phyloP scores from a whole-genome alignment of 2,797 vertebrate species.

The Pygocentrus nattereri region DNA sequence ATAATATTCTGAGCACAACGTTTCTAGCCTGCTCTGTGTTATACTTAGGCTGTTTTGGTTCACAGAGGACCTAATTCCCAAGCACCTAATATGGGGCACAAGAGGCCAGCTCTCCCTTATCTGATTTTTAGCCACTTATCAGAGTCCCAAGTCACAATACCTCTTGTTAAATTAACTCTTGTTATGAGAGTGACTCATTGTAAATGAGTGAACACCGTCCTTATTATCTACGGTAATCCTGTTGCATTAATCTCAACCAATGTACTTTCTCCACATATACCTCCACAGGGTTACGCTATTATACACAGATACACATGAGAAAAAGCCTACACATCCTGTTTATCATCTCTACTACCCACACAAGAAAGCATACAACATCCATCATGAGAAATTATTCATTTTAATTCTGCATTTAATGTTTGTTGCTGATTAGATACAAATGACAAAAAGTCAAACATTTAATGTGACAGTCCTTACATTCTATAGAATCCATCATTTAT shows the following conservation, averaged over 20 bases:
- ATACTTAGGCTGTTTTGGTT: not conserved
- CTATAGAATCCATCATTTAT: not conserved
- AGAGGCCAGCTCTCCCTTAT: conserved; percentile 4
- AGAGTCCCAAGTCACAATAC: conserved; percentile 59
- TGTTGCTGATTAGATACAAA: conserved; percentile 20
- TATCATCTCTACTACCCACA: not conserved
- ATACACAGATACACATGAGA: not conserved
- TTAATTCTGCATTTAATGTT: conserved; percentile 2
- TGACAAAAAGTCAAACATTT: conserved; percentile 2
- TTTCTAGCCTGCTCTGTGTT: not conserved
- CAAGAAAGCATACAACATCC: not conserved
- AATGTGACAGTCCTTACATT: not conserved
- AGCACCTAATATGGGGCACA: conserved; percentile 2
- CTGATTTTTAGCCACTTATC: conserved; percentile 31
- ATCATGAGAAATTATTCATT: not conserved
- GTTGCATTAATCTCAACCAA: conserved; percentile 59
- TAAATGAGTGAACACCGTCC: conserved; percentile 61
- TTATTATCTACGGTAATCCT: conserved; percentile 61
- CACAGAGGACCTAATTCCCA: conserved; percentile 3
- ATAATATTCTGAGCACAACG: not conserved
- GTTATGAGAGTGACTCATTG: conserved; percentile 60
- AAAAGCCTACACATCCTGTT: not conserved
- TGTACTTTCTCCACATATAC: not conserved
- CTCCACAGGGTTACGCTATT: not conserved
- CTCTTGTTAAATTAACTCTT: conserved; percentile 54